Percentiles rank a stretch among this genome's conserved stretches.
Evolutionary conservation across 2,888 invertebrate species (phyloP).

Genomic region (Drosophila peninsularis): DNA sequence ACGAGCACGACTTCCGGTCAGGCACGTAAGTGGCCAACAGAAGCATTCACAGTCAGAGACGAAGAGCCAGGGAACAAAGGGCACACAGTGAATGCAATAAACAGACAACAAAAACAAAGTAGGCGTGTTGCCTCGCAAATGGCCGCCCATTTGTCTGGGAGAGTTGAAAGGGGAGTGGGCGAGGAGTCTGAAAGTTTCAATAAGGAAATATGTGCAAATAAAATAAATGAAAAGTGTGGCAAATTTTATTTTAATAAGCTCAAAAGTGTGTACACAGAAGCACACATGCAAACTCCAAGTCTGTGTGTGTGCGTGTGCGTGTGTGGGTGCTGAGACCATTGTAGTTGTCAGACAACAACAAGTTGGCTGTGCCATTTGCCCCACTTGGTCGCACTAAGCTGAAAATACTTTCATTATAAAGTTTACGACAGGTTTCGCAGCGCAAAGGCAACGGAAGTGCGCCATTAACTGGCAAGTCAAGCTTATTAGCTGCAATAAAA

Average conservation of each 20-base stretch:
- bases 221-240: slow-evolving; percentile 63
- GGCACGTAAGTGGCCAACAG: slow-evolving; percentile 64
- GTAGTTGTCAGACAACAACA: slow-evolving; percentile 45
- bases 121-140: slow-evolving; percentile 50
- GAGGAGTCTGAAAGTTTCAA: slow-evolving; percentile 58
- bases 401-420: slow-evolving; percentile 78
- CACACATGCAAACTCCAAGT: slow-evolving; percentile 12
- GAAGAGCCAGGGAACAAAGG: slow-evolving; percentile 9
- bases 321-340: slow-evolving; percentile 32
- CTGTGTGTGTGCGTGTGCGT: slow-evolving; percentile 8
- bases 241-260: slow-evolving; percentile 69
- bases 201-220: slow-evolving; percentile 67
- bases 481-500: slow-evolving; percentile 79
- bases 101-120: slow-evolving; percentile 26
- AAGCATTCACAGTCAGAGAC: slow-evolving; percentile 20
- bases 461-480: slow-evolving; percentile 75
- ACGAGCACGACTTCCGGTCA: slow-evolving; percentile 60
- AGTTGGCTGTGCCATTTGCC: slow-evolving; percentile 38
- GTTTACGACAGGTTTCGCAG: slow-evolving; percentile 70
- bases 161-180: neutral
- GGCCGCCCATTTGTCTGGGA: slow-evolving; percentile 46
- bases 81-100: slow-evolving; percentile 49
- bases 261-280: slow-evolving; percentile 32
- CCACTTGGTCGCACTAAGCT: slow-evolving; percentile 55
- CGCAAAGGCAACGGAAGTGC: slow-evolving; percentile 72